Percentiles rank a stretch among this genome's conserved stretches.
These are phyloP conservation scores for Scomber scombrus DNA, from an alignment of 2,113 vertebrate genomes.

Conservation along the genomic window DNA sequence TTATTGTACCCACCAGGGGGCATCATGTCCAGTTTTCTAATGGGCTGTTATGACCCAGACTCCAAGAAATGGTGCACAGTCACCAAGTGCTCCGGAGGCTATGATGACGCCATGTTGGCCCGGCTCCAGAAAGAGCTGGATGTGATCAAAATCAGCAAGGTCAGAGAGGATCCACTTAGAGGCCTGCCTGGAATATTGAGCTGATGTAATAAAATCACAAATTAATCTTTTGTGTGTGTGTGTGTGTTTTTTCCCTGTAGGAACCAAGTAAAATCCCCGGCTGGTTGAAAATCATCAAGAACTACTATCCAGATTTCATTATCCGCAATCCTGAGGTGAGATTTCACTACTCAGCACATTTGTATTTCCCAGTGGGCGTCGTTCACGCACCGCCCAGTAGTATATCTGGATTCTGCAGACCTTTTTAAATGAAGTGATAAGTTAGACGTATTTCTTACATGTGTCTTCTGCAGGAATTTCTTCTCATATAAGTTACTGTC, in stretches of 20 bases:
- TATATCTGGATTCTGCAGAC: background rate
- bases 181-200: conserved; percentile 7
- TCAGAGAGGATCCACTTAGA: conserved; percentile 66
- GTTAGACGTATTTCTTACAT: background rate
- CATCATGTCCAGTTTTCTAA: conserved; percentile 99
- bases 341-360: conserved; percentile 12
- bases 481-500: background rate
- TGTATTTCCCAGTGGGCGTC: background rate
- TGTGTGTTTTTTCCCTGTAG: conserved; percentile 75
- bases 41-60: conserved; percentile 96
- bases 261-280: conserved; percentile 95
- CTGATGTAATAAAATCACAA: conserved; percentile 6
- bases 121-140: conserved; percentile 96
- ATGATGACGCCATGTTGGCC: conserved; percentile 93
- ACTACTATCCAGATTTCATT: conserved; percentile 98
- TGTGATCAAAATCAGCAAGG: conserved; percentile 99
- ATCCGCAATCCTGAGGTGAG: conserved; percentile 95
- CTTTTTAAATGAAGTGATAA: conserved; percentile 9
- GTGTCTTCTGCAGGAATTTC: background rate
- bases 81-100: conserved; percentile 96
- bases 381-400: background rate
- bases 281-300: conserved; percentile 98
- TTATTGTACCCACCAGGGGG: conserved; percentile 86
- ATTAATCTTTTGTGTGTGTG: conserved; percentile 29
- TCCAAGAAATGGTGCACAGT: conserved; percentile 97